Percentiles rank a stretch among this genome's conserved stretches.
phyloP scores from a whole-genome alignment of 2,113 vertebrate genomes.

The Ivindomyrus marchei region DNA sequence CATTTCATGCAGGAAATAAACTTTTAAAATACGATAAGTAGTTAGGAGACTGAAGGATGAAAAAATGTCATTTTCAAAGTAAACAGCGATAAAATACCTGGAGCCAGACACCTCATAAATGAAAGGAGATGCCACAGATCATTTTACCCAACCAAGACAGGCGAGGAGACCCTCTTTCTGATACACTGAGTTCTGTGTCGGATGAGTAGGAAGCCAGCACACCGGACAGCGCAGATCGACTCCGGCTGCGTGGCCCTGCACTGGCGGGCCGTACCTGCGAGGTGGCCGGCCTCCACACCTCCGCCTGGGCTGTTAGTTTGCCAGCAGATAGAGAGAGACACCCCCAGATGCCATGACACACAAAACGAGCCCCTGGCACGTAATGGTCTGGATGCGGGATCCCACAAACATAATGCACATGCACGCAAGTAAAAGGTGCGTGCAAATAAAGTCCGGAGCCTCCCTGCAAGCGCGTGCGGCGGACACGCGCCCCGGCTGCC shows the following conservation, averaged over 20 bases:
- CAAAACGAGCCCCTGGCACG: neutral
- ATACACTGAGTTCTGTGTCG: neutral
- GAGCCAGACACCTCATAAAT: neutral
- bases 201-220: neutral
- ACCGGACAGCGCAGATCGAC: neutral
- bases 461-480: neutral
- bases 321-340: neutral
- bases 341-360: neutral
- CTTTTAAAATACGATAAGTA: neutral
- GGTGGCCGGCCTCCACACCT: neutral
- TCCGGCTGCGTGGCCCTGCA: neutral
- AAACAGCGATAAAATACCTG: neutral
- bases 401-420: neutral
- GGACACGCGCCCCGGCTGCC: neutral
- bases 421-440: neutral
- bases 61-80: neutral
- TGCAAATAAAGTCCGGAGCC: neutral
- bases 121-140: neutral
- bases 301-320: neutral
- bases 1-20: neutral
- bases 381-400: neutral
- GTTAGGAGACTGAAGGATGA: neutral
- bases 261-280: neutral
- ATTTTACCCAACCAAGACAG: neutral
- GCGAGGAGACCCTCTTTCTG: neutral